Evolutionary conservation across 2,888 invertebrate species (phyloP), one percentile per base, ranked within the genome.

Genomic region (Eulithis prunata): DNA sequence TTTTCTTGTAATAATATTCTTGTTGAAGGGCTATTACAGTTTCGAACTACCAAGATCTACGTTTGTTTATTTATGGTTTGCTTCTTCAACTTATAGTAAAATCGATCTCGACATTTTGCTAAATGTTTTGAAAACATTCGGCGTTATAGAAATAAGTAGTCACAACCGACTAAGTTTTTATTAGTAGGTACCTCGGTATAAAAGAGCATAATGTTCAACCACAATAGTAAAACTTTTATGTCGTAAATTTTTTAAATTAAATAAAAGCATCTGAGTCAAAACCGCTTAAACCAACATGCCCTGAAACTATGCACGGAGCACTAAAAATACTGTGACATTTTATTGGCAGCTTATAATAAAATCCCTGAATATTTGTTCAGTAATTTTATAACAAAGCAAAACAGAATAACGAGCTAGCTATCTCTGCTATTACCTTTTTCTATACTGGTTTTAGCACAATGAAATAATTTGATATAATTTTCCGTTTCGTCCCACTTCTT

Each of bases 331-430:
- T 21, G 36, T 38, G 28, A n/a, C 49, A 51, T 36, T 52, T 57
- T 57, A 45, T 57, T 57, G 52, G 57, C 45, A 46, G 36, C n/a
- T 62, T 54, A 13, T 38, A 56, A 57, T 53, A 63, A 57, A 63
- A 57, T 46, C 45, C 45, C 10, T 36, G 57, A 53, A 57, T 56
- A 62, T 57, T 63, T 57, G 52, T 52, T 46, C 51, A n/a, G 52
- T 57, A 46, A 63, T 56, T 62, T 56, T 62, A 62, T 43, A 21
- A n/a, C 12, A 55, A 12, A 61, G 21, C 47, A 41, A 32, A 56
- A 12, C 41, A 59, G 28, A 57, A 12, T 55, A 45, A 51, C 43
- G 14, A 56, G 43, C 49, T 55, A 8, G 21, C 55, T 56, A 57
- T 62, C 47, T 56, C 41, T 41, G 13, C 13, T 49, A 62, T 51